Evolutionary conservation across 2,888 invertebrate genomes (phyloP), one percentile per base, ranked within the genome.

Genomic region (Machimus atricapillus): DNA sequence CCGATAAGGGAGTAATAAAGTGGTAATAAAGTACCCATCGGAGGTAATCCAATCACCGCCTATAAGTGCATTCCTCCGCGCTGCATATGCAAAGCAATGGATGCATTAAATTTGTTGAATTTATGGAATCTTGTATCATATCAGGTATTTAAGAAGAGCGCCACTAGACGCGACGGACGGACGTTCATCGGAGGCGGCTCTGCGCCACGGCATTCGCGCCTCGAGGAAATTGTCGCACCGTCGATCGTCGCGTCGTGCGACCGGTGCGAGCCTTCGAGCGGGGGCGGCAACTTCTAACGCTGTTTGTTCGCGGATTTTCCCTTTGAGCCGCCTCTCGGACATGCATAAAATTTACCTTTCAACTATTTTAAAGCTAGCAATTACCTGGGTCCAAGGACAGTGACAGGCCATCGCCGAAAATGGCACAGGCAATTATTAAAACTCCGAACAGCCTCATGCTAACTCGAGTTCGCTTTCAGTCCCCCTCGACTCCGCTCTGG

Each of bases 381-480:
- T 56, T 91, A 92, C 92, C 92, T 93, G 92, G 92, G 91, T 92
- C 92, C 88, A 92, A 90, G 88, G 92, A 92, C 89, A 92, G 90
- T 89, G 91, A 90, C 89, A 90, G 90, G 90, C 91, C 91, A 90
- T 91, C 90, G 89, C 89, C 90, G 89, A 91, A 88, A 90, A 90
- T 90, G 90, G 89, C 90, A 89, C 90, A 85, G 58, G 88, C 31
- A 86, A 89, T 87, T 58, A 90, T 58, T 88, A 91, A 88, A 89
- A 91, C 89, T 89, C 90, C 90, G 89, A 90, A 87, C 90, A 90
- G 90, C 91, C 90, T 91, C 92, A 92, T 92, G 87, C 87, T 87
- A 87, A 79, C 76, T 86, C 40, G 34, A 27, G 77, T 31, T 31
- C 46, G 37, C 56, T 79, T 52, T 66, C 27, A 37, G 34, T 82